Base-by-base conservation (phyloP, 2,797 vertebrate genomes). In the Poeciliopsis presidionis region DNA sequence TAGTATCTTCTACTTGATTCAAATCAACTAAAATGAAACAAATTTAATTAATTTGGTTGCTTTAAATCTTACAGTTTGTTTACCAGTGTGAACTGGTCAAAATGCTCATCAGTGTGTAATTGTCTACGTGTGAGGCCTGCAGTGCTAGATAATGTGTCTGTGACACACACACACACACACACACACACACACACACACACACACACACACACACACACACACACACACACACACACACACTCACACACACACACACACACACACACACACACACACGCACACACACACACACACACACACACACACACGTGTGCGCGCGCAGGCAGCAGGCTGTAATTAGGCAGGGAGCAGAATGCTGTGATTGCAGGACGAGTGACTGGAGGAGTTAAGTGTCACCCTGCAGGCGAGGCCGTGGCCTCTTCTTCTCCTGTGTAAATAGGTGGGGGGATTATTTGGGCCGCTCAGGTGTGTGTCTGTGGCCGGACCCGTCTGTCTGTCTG, bases 321-420 rank as follows among this genome's bases (percentile, higher is more conserved):
- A 47, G 46, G 46, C 4, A 47, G 16, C 47, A 49, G 77, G 77
- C 84, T 91, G 86, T 92, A 94, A 94, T 95, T 94, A 94, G 89
- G 86, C 83, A 89, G 91, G 81, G 84, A 90, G 86, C 85, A 93
- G 92, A 95, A 93, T 91, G 92, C 91, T 91, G 90, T 93, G 93
- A 95, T 95, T 95, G 94, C 88, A 86, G 91, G 89, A 92, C 61
- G 81, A 93, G 92, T 90, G 91, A 92, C 92, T 93, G 70, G 83
- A 90, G 88, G 91, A 93, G 88, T 90, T 94, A 93, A 95, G 92
- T 93, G 91, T 89, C 89, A 91, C 92, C 93, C 93, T 93, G 88
- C 81, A 94, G 93, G 91, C 92, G 92, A 87, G 87, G 90, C 90
- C 75, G 81, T 83, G 88, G 91, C 92, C 89, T 90, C 90, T 82